A percentile compares a stretch with the other conserved stretches of the same genome.
phyloP scores from a whole-genome alignment of 1,140 invertebrate genomes.

The Paracyclopina nana region DNA sequence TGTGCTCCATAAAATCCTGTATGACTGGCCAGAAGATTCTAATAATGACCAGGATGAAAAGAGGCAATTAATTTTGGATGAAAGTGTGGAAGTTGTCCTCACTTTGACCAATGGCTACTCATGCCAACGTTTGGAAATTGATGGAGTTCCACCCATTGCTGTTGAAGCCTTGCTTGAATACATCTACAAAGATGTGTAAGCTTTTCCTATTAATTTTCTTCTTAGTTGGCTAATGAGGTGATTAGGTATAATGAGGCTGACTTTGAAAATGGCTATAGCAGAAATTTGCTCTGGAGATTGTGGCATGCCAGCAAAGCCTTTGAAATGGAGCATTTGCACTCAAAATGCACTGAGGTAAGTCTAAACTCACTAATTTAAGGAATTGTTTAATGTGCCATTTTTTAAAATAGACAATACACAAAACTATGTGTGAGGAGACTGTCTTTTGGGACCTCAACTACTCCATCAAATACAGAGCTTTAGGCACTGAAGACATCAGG shows the following conservation, averaged over 20 bases:
- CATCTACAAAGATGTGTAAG: constrained; percentile 15
- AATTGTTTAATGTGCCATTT: no score
- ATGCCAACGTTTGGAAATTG: constrained; percentile 1
- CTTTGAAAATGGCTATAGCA: constrained; percentile 16
- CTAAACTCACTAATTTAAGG: no score
- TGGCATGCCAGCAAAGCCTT: constrained; percentile 15
- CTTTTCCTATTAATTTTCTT: neutral
- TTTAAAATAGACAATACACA: constrained; percentile 3
- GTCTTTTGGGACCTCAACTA: constrained; percentile 17
- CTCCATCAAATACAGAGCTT: constrained; percentile 5
- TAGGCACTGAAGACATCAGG: constrained; percentile 6
- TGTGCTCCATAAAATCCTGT: constrained; percentile 6
- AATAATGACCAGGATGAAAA: neutral
- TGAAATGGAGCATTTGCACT: constrained; percentile 8
- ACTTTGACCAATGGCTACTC: neutral
- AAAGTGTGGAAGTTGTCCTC: neutral
- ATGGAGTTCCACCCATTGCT: constrained; percentile 15
- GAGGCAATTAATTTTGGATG: neutral
- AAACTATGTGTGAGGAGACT: constrained; percentile 15
- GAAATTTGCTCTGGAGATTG: constrained; percentile 16
- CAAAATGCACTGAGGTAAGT: constrained; percentile 8
- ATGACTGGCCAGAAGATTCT: neutral
- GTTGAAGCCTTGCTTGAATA: constrained; percentile 13
- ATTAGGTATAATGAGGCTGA: constrained; percentile 8
- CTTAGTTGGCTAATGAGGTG: neutral